phyloP scores from a whole-genome alignment of 2,797 vertebrate genomes.

The Lateolabrax maculatus region DNA sequence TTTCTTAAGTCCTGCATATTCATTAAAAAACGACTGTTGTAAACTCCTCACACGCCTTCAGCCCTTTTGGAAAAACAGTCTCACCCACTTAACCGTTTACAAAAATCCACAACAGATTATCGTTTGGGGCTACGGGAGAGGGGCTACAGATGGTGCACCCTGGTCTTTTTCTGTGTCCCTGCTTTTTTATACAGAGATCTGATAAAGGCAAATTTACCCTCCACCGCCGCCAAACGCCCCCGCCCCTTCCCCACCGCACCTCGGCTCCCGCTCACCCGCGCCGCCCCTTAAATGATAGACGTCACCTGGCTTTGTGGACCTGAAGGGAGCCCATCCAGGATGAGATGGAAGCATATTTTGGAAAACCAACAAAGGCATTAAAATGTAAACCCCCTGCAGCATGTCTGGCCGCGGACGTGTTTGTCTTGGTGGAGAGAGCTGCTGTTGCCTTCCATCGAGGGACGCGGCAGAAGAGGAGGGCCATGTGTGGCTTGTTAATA shows the following conservation, averaged over 20 bases:
- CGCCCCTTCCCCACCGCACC: neutral
- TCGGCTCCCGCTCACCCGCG: neutral
- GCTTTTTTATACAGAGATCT: constrained; percentile 52
- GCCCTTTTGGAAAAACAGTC: constrained; percentile 27
- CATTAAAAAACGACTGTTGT: neutral
- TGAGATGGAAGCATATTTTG: constrained; percentile 90
- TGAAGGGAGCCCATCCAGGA: constrained; percentile 82
- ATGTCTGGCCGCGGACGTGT: constrained; percentile 85
- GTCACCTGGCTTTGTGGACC: constrained; percentile 85
- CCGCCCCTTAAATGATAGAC: constrained; percentile 73
- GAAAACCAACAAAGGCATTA: constrained; percentile 91
- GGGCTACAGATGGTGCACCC: constrained; percentile 74
- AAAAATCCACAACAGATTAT: constrained; percentile 74
- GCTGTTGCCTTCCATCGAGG: constrained; percentile 85
- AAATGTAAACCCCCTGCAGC: constrained; percentile 90
- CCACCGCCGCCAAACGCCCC: neutral
- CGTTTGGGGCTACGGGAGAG: constrained; percentile 55
- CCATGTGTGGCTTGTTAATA: constrained; percentile 91
- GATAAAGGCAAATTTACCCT: constrained; percentile 58
- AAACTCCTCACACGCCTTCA: neutral
- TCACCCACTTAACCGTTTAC: constrained; percentile 62
- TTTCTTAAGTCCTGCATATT: constrained; percentile 21
- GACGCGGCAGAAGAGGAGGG: constrained; percentile 83
- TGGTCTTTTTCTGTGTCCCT: constrained; percentile 25
- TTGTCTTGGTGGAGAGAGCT: constrained; percentile 85